Percentiles rank a stretch among this genome's conserved stretches.
Conservation (phyloP, 2,113 vertebrate species). For the Clarias batrachus region DNA sequence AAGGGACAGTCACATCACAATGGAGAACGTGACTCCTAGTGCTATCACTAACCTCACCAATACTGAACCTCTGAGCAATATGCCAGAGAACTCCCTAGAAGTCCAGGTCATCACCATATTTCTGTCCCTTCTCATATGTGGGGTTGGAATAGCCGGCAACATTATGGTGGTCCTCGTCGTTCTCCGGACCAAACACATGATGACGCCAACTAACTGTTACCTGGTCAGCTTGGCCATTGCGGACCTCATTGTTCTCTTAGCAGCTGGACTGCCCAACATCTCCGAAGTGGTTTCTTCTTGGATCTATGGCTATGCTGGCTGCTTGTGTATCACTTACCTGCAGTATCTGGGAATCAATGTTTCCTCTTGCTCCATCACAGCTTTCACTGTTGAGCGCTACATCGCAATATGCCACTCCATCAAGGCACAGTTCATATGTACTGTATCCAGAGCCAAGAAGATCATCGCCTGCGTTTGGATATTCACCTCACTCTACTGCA, state of each 20-base stretch:
- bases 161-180: conserved; percentile 53
- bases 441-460: conserved; percentile 58
- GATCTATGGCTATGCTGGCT: conserved; percentile 52
- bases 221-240: conserved; percentile 50
- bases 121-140: conserved; percentile 43
- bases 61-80: conserved; percentile 26
- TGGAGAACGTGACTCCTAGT: conserved; percentile 39
- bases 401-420: conserved; percentile 62
- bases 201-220: conserved; percentile 52
- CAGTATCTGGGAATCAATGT: conserved; percentile 56
- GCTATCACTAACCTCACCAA: conserved; percentile 32
- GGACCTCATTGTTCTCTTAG: conserved; percentile 49
- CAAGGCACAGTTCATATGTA: conserved; percentile 60
- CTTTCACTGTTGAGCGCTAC: conserved; percentile 51
- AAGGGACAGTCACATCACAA: neutral
- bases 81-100: conserved; percentile 46
- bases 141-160: conserved; percentile 48
- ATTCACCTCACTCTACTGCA: conserved; percentile 61
- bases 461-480: conserved; percentile 59
- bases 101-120: conserved; percentile 46
- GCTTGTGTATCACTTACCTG: conserved; percentile 50
- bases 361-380: conserved; percentile 53
- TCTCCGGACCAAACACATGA: conserved; percentile 49
- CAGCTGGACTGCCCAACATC: conserved; percentile 49
- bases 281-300: conserved; percentile 48